Base-by-base conservation (phyloP, 2,797 vertebrate genomes). In the Acestrorhynchus altus region DNA sequence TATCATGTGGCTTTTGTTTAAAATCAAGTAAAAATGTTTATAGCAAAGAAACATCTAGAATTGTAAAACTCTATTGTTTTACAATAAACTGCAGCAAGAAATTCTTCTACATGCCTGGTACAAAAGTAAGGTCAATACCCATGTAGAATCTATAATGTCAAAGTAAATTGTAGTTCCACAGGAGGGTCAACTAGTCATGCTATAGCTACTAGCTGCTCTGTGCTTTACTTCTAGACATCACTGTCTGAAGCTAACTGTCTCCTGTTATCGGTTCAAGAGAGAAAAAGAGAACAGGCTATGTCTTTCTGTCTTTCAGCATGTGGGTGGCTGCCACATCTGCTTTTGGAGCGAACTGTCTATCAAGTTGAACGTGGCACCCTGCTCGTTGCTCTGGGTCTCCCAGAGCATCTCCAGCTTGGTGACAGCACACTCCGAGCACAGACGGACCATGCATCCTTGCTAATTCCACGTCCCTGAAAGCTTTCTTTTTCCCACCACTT, bases 301-400 rank as follows among this genome's bases (percentile, higher is more conserved):
- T 47, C 92, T 92, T 91, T 90, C 83, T 83, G 83, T 71, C 84
- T 89, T 88, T 87, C 87, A 87, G 87, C 87, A 85, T 86, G 91
- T 91, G 83, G 91, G 91, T 87, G 90, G 87, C 87, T 86, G 83
- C 31, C 68, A 77, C 69, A 86, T 73, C 67, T 81, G 72, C 75
- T 82, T 49, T 26, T 51, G 63, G 68, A 79, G 74, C 68, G 87
- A 86, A 87, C 86, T 90, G 90, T 91, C 91, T 86, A 82, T 92
- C 90, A 92, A 89, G 88, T 81, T 79, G 26, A 88, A 83, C 88
- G 86, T 88, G 87, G 47, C 71, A 79, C 68, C 68, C 51, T 69
- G 31, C 63, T 54, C 26, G 68, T 26, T 18, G 65, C 51, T 81
- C 68, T 61, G 22, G 65, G 78, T 75, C 80, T 77, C 66, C 51